Evolutionary conservation across 2,888 invertebrate genomes (phyloP).

Genomic region (Helleia helle): DNA sequence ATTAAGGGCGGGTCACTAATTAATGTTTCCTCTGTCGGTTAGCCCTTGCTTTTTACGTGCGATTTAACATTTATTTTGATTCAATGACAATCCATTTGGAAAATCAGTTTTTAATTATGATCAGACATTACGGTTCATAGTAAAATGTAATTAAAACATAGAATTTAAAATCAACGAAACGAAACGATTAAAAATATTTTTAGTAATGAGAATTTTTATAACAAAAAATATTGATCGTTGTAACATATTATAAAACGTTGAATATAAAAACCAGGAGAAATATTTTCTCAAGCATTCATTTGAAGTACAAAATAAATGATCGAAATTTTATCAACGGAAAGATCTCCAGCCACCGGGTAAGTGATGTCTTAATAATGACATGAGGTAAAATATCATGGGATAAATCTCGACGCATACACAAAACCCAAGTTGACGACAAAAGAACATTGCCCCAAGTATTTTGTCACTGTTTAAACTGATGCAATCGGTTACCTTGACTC

Average conservation of each 20-base stretch:
- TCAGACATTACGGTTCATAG: no score
- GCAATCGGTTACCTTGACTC: conserved; percentile 42
- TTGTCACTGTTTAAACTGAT: conserved; percentile 70
- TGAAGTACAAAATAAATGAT: conserved; percentile 48
- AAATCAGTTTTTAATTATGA: no score
- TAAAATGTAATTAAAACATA: no score
- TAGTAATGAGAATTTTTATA: no score
- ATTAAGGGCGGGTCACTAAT: conserved; percentile 51
- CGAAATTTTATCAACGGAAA: conserved; percentile 47
- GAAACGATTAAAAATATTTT: not conserved
- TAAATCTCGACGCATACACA: conserved; percentile 50
- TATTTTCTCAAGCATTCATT: conserved; percentile 35
- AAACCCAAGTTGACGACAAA: conserved; percentile 56
- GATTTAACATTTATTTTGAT: conserved; percentile 32
- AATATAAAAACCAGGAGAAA: conserved; percentile 20
- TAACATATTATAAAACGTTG: not conserved
- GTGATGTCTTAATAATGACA: conserved; percentile 72
- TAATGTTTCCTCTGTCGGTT: conserved; percentile 38
- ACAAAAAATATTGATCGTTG: no score
- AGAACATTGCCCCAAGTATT: conserved; percentile 57
- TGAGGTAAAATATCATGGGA: conserved; percentile 63
- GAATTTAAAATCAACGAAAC: no score
- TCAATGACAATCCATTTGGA: conserved; percentile 14
- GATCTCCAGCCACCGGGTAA: conserved; percentile 68
- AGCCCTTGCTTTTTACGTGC: conserved; percentile 29